Percentiles rank a stretch among this genome's conserved stretches.
Evolutionary conservation across 2,113 vertebrate species (phyloP).

Genomic region (Phylloscopus trochiloides): DNA sequence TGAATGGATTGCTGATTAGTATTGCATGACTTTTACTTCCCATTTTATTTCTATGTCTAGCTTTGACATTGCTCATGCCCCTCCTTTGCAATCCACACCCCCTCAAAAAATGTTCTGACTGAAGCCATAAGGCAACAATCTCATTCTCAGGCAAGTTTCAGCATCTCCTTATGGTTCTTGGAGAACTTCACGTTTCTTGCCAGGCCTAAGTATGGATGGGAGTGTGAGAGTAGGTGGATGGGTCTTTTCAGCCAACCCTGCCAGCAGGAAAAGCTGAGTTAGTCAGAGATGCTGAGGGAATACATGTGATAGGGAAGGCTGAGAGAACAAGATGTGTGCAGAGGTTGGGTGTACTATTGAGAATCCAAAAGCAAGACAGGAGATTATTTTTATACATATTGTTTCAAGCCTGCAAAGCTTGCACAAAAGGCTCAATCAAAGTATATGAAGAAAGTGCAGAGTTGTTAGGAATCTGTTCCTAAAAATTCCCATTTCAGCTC

Average conservation of each 20-base stretch:
- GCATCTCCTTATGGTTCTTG: constrained; percentile 47
- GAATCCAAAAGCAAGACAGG: background rate
- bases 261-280: constrained; percentile 16
- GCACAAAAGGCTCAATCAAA: background rate
- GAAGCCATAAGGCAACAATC: constrained; percentile 63
- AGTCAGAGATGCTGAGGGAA: constrained; percentile 22
- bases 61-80: background rate
- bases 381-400: background rate
- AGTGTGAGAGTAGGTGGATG: constrained; percentile 49
- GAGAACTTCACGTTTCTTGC: constrained; percentile 50
- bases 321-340: background rate
- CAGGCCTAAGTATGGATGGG: constrained; percentile 46
- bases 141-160: constrained; percentile 38
- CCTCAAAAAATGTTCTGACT: constrained; percentile 65
- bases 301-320: background rate
- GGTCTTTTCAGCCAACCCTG: constrained; percentile 33
- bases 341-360: background rate
- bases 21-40: constrained; percentile 23
- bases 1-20: constrained; percentile 34
- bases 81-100: constrained; percentile 6
- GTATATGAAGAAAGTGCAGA: background rate
- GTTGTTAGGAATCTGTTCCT: background rate
- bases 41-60: constrained; percentile 23
- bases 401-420: background rate
- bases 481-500: background rate